A percentile compares a stretch with the other conserved stretches of the same genome.
phyloP scores from a whole-genome alignment of 2,888 invertebrate genomes.

The Pristionchus arcanus region DNA sequence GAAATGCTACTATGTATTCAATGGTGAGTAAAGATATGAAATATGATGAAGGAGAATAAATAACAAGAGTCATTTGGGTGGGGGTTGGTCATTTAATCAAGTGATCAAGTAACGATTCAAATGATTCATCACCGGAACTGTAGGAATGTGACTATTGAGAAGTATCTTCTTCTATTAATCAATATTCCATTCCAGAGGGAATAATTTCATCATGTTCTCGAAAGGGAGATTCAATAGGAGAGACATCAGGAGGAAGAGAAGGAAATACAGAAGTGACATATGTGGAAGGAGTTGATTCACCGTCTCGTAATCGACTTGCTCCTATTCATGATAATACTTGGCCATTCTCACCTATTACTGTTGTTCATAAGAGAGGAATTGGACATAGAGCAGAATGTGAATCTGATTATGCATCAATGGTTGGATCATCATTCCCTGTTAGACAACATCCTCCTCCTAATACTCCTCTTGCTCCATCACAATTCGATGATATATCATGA shows the following conservation, averaged over 20 bases:
- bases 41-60: background rate
- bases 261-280: conserved; percentile 53
- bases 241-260: conserved; percentile 1
- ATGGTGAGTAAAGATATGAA: conserved; percentile 57
- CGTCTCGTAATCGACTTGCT: background rate
- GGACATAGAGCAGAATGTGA: conserved; percentile 55
- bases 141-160: background rate
- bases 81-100: background rate
- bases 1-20: conserved; percentile 76
- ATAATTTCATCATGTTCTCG: background rate
- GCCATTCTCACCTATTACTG: conserved; percentile 56
- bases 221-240: conserved; percentile 40
- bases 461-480: conserved; percentile 42
- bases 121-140: conserved; percentile 30
- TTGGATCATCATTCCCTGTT: conserved; percentile 45
- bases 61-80: background rate
- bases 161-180: background rate
- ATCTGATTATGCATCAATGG: conserved; percentile 53
- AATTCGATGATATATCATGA: conserved; percentile 16
- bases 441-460: conserved; percentile 44
- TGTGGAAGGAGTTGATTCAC: conserved; percentile 30
- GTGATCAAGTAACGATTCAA: background rate
- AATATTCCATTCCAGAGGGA: background rate
- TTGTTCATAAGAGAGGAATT: conserved; percentile 28
- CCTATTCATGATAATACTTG: conserved; percentile 43